Evolutionary conservation across 2,113 vertebrate genomes (phyloP).

Genomic region (Phylloscopus trochilus): DNA sequence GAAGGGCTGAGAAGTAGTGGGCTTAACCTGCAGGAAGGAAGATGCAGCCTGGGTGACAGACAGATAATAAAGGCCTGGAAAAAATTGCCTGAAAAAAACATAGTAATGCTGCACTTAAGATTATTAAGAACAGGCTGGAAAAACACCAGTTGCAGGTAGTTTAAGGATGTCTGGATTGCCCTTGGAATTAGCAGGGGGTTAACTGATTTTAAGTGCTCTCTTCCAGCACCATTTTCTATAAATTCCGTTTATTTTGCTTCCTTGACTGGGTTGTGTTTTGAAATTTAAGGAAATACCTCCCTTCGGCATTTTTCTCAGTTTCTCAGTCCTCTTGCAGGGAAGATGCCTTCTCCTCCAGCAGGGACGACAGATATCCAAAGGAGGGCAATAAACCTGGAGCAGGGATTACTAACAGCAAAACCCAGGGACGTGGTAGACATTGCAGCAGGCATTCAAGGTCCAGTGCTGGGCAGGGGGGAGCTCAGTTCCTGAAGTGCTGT

Average conservation of each 20-base stretch:
- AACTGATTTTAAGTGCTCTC: background rate
- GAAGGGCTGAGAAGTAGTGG: background rate
- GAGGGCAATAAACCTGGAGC: background rate
- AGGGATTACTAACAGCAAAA: background rate
- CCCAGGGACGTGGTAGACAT: background rate
- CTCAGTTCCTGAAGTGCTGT: background rate
- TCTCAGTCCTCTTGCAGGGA: background rate
- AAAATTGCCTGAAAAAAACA: background rate
- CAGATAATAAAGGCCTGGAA: background rate
- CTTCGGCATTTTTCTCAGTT: background rate
- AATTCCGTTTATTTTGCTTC: background rate
- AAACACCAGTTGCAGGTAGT: rapidly evolving
- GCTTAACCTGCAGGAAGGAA: background rate
- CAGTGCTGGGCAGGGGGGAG: background rate
- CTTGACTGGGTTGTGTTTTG: background rate
- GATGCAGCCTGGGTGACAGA: background rate
- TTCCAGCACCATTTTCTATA: background rate
- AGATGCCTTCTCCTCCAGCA: background rate
- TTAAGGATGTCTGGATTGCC: background rate
- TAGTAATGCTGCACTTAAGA: background rate
- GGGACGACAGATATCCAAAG: background rate
- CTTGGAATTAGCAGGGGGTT: background rate
- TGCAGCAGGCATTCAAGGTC: background rate
- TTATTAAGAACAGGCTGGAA: background rate
- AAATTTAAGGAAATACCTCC: background rate